Evolutionary conservation across 2,113 vertebrate species (phyloP), one percentile per base, ranked within the genome.

Genomic region (Tyrannus savana): DNA sequence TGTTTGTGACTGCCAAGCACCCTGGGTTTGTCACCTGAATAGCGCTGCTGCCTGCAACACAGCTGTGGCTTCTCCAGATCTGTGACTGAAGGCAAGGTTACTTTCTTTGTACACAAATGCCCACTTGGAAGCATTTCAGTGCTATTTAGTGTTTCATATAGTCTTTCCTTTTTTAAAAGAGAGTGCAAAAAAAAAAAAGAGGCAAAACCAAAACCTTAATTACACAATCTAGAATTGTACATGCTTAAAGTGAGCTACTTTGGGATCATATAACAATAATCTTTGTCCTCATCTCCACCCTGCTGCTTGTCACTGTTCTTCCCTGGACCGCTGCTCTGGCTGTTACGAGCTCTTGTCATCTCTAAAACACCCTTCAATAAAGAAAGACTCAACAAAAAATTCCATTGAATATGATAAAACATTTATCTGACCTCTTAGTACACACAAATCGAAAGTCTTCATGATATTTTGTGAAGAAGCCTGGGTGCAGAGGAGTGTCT

Each of bases 221-320:
- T 89, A 60, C 64, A 92, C 42, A 56, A 10, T 93, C 82, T 56
- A 44, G 63, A 86, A 83, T 46, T 87, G 50, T 47, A 37, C 6
- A 8, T 12, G 39, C 46, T 56, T 69, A 12, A 82, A 93, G 44
- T 76, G 81, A 86, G 44, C 68, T 52, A 24, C 71, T 64, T 14
- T 37, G 79, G 82, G 63, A 77, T 84, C 3, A 0, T 44, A 2
- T 47, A 77, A 73, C 39, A 1, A 0, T 87, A 47, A 71, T 68
- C 39, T 62, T 62, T 83, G 71, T 81, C 90, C 79, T 95, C 71
- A 52, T 96, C 90, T 74, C 87, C 68, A 80, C 93, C 72, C 81
- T 80, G 37, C 59, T 86, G 55, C 21, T 8, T 87, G 84, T 90
- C 19, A 13, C 7, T 77, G 25, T 69, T 24, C 42, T 91, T 82